Conservation (phyloP, 2,888 invertebrate species). For the Halictus quadricinctus region DNA sequence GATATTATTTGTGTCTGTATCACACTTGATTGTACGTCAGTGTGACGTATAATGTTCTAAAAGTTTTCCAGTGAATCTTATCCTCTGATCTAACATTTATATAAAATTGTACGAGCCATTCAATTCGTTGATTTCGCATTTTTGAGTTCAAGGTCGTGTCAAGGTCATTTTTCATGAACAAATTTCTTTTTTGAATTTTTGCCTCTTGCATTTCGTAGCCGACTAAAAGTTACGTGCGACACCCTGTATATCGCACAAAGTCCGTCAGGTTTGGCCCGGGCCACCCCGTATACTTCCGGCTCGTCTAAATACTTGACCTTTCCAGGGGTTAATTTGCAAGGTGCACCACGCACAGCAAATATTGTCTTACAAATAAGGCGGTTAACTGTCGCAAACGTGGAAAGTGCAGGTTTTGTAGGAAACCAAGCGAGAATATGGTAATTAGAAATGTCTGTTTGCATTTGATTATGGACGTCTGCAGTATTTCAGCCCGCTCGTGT, state of each 20-base stretch:
- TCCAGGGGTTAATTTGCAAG: constrained; percentile 18
- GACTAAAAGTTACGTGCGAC: too few species aligned
- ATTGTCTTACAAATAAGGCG: constrained; percentile 28
- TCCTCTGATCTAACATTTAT: too few species aligned
- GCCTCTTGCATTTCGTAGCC: too few species aligned
- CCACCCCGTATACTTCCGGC: not conserved
- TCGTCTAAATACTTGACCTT: not conserved
- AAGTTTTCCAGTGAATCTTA: too few species aligned
- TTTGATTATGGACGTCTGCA: constrained; percentile 1
- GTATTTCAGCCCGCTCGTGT: not conserved
- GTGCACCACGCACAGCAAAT: constrained; percentile 3
- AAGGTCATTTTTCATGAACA: too few species aligned
- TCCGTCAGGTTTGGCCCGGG: not conserved
- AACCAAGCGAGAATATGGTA: constrained; percentile 1
- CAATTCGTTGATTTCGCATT: too few species aligned
- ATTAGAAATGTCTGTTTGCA: constrained; percentile 11
- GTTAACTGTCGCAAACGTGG: not conserved
- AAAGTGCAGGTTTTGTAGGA: not conserved
- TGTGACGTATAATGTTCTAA: too few species aligned
- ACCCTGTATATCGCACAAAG: not conserved
- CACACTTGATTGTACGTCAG: too few species aligned
- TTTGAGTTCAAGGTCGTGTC: too few species aligned
- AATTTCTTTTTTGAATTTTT: too few species aligned
- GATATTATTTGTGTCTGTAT: too few species aligned
- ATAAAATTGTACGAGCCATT: too few species aligned